Base-by-base conservation (phyloP, 2,888 invertebrate genomes). In the Microctonus hyperodae region DNA sequence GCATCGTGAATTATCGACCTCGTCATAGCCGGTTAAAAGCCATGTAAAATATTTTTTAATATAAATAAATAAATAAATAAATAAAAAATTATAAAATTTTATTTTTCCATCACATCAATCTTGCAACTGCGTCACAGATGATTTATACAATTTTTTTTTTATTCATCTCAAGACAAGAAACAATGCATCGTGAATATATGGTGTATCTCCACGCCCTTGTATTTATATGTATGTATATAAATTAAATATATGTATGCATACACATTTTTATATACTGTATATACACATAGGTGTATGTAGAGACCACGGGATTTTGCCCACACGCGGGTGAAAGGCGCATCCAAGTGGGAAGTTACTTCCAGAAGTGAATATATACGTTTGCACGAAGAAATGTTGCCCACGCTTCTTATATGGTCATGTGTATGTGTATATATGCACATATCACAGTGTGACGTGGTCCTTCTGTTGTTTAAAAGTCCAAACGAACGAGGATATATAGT, bases 1-100 rank as follows among this genome's bases (percentile, higher is more conserved):
- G 55, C 35, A 58, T 35, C 57, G 65, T 67, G 70, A 78, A 76
- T 78, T 78, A 65, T 69, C 67, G 62, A 69, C 64, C 66, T 53
- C 55, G 56, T 69, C 61, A 63, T 64, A 64, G n/a, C n/a, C n/a
- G n/a, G n/a, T n/a, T n/a, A n/a, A n/a, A n/a, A n/a, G n/a, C n/a
- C n/a, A n/a, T n/a, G n/a, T n/a, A n/a, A n/a, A n/a, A n/a, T n/a
- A n/a, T n/a, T n/a, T n/a, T n/a, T n/a, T n/a, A n/a, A n/a, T n/a
- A n/a, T n/a, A n/a, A n/a, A n/a, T 7, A 31, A 31, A 7, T 7
- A 35, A 35, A 11, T 35, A 35, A 35, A 37, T 37, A 37, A 6
- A 13, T 37, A 13, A 13, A n/a, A 4, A 40, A 5, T 40, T n/a
- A 13, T n/a, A 40, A n/a, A n/a, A n/a, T n/a, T 23, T 3, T 28